phyloP scores from a whole-genome alignment of 2,888 invertebrate species.

The Sclerodermus sp. region DNA sequence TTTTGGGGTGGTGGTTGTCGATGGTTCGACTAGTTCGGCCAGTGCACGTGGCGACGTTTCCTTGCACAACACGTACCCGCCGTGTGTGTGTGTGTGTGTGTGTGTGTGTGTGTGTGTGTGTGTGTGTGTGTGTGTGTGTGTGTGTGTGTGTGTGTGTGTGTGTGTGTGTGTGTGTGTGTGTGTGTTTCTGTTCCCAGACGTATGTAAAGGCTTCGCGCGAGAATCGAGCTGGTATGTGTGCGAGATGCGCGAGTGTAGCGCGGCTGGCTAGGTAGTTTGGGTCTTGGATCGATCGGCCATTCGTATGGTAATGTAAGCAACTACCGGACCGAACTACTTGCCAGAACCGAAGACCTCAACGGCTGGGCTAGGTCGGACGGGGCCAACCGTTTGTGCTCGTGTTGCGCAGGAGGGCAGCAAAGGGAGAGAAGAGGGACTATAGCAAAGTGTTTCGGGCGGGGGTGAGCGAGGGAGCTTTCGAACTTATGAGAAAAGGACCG shows the following conservation, averaged over 20 bases:
- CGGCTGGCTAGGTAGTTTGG: constrained; percentile 32
- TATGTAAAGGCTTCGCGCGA: neutral
- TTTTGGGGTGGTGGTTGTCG: constrained; percentile 4
- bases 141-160: too few relatives aligned
- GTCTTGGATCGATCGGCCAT: constrained; percentile 55
- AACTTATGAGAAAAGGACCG: too few relatives aligned
- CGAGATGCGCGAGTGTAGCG: constrained; percentile 7
- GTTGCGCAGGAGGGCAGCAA: too few relatives aligned
- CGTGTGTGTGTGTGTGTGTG: too few relatives aligned
- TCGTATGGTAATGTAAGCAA: constrained; percentile 58
- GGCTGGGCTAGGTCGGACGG: constrained; percentile 5
- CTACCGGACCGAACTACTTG: constrained; percentile 55
- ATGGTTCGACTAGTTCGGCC: constrained; percentile 11
- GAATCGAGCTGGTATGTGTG: too few relatives aligned
- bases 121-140: too few relatives aligned
- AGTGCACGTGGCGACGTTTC: constrained; percentile 1
- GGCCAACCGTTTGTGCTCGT: neutral
- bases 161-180: too few relatives aligned
- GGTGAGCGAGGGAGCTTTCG: too few relatives aligned
- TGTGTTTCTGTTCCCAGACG: constrained; percentile 3
- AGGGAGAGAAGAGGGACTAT: too few relatives aligned
- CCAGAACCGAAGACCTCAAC: constrained; percentile 41
- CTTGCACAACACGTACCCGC: constrained; percentile 4
- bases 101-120: too few relatives aligned
- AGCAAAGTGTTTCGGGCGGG: too few relatives aligned